A percentile compares a stretch with the other conserved stretches of the same genome.
phyloP scores from a whole-genome alignment of 1,140 invertebrate species.

The Tetramorium parvispinum region DNA sequence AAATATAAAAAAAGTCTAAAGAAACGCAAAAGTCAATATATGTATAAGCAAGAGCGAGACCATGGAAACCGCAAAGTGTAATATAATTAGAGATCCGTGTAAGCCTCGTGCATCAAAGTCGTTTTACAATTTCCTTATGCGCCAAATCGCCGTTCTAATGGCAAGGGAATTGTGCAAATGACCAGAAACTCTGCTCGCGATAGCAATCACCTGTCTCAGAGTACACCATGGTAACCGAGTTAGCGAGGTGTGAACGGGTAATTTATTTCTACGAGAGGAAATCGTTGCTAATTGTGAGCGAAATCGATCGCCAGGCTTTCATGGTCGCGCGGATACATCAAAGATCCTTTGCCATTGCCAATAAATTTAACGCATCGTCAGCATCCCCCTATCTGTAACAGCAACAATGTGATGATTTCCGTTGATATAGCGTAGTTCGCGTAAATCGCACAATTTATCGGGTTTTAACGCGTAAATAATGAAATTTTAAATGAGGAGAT shows the following conservation, averaged over 20 bases:
- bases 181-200: conserved; percentile 24
- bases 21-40: neutral
- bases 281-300: conserved; percentile 11
- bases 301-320: neutral
- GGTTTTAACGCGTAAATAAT: conserved; percentile 6
- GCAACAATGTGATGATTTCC: neutral
- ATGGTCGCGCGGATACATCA: neutral
- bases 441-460: neutral
- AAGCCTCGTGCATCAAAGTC: neutral
- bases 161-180: neutral
- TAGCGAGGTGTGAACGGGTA: conserved; percentile 11
- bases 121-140: neutral
- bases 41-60: neutral
- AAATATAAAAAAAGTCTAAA: neutral
- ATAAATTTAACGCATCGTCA: conserved; percentile 4
- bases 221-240: neutral
- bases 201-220: conserved; percentile 31
- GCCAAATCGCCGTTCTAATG: conserved; percentile 2
- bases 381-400: neutral
- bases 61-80: neutral
- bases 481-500: neutral
- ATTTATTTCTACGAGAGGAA: conserved; percentile 30
- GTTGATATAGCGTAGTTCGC: neutral
- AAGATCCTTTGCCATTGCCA: neutral
- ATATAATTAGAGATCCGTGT: conserved; percentile 14